Base-by-base conservation (phyloP, 2,113 vertebrate genomes). In the Melanocharis versteri region DNA sequence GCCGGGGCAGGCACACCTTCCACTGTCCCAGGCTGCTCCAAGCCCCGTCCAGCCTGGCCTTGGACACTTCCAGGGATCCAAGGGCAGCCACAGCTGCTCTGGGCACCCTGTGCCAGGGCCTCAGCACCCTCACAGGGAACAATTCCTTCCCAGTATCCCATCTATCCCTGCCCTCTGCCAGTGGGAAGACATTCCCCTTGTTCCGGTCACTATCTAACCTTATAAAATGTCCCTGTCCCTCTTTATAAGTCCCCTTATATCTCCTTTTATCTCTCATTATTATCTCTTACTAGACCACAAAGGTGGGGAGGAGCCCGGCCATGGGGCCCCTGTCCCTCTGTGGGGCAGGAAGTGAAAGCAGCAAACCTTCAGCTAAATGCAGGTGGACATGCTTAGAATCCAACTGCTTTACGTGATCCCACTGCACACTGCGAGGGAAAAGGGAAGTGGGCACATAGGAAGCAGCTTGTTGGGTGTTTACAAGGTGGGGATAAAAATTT, bases 61-160 rank as follows among this genome's bases (percentile, higher is more conserved):
- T 31, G 58, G 21, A 0, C 58, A 33, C 31, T 65, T 0, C 35
- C 66, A 57, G 50, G 21, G 35, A 56, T 48, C 23, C 44, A 58
- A 57, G 40, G 65, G 9, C 50, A 80, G 42, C 42, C 50, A 47
- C 42, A 80, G 65, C 13, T 48, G 0, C 66, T 80, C 57, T 64
- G 48, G 31, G 35, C 31, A 64, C 4, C 30, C 58, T 88, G 42
- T 33, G 35, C 31, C 42, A 64, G 17, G 20, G 58, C 21, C 13
- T 64, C 0, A 0, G 11, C 31, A 31, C 26, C 30, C 9, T 48
- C 31, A 0, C n/a, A 62, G 47, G 7, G 35, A 40, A 2, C 0
- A 35, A 47, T 70, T 47, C 11, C 40, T 3, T 48, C 26, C 35
- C 35, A 15, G 3, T 35, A 42, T 64, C 76, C 40, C 42, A 48